Evolutionary conservation across 2,113 vertebrate genomes (phyloP).

Genomic region (Serilophus lunatus): DNA sequence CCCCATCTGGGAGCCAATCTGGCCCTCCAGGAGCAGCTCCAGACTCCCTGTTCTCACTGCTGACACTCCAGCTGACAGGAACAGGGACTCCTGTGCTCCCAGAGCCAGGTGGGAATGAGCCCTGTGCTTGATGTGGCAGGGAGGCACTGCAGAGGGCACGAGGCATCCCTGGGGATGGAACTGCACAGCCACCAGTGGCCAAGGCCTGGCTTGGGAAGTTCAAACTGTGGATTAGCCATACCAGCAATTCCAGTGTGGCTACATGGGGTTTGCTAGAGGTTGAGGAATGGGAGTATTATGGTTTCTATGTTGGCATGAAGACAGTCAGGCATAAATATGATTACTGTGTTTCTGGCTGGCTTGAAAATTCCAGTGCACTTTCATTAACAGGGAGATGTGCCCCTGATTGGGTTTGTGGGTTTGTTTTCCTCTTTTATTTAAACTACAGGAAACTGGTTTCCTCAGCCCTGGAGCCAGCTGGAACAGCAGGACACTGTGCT

Average conservation of each 20-base stretch:
- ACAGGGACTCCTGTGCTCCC: not conserved
- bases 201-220: rapidly evolving
- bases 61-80: not conserved
- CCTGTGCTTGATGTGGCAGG: not conserved
- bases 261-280: rapidly evolving
- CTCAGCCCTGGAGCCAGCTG: not conserved
- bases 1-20: not conserved
- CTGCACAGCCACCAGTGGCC: not conserved
- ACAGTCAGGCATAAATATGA: not conserved
- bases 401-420: not conserved
- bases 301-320: not conserved
- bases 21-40: not conserved
- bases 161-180: not conserved
- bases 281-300: not conserved
- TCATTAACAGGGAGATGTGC: not conserved
- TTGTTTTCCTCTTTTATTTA: not conserved
- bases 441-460: not conserved
- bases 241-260: not conserved
- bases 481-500: not conserved
- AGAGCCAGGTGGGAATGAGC: not conserved
- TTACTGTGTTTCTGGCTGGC: not conserved
- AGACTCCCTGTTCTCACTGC: not conserved
- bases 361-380: not conserved
- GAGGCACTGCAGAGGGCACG: not conserved
- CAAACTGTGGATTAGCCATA: not conserved